These are phyloP conservation scores for Notechis scutatus DNA, from an alignment of 2,113 vertebrate species.

Conservation along the genomic window DNA sequence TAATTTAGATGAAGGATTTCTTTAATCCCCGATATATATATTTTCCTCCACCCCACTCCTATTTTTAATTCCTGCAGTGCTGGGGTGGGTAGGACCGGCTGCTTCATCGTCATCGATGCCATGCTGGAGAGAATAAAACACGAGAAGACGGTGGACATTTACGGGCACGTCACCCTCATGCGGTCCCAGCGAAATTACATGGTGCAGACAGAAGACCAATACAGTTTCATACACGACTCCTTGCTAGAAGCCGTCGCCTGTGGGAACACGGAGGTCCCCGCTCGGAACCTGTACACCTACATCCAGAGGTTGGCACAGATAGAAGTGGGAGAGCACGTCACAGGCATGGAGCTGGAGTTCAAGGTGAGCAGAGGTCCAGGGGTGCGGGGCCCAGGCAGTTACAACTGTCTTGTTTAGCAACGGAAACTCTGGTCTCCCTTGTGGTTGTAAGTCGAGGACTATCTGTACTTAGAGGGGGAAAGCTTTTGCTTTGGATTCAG, in stretches of 20 bases:
- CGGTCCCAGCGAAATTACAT: constrained; percentile 96
- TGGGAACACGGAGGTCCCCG: constrained; percentile 93
- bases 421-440: too few relatives aligned
- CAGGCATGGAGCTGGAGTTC: constrained; percentile 98
- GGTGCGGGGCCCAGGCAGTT: background rate
- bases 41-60: background rate
- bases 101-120: constrained; percentile 97
- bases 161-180: constrained; percentile 97
- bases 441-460: too few relatives aligned
- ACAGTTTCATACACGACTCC: constrained; percentile 98
- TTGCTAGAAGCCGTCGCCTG: constrained; percentile 96
- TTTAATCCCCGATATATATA: background rate
- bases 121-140: constrained; percentile 97
- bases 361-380: constrained; percentile 72
- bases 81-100: constrained; percentile 91
- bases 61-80: constrained; percentile 69
- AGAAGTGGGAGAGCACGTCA: constrained; percentile 90
- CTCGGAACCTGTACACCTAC: constrained; percentile 91
- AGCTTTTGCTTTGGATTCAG: too few relatives aligned
- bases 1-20: background rate
- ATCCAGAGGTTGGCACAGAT: constrained; percentile 95
- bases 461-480: too few relatives aligned
- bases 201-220: constrained; percentile 99
- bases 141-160: constrained; percentile 96
- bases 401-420: too few relatives aligned